Percentiles rank a stretch among this genome's conserved stretches.
Evolutionary conservation across 2,797 vertebrate species (phyloP).

Genomic region (Apogon hyalosoma): DNA sequence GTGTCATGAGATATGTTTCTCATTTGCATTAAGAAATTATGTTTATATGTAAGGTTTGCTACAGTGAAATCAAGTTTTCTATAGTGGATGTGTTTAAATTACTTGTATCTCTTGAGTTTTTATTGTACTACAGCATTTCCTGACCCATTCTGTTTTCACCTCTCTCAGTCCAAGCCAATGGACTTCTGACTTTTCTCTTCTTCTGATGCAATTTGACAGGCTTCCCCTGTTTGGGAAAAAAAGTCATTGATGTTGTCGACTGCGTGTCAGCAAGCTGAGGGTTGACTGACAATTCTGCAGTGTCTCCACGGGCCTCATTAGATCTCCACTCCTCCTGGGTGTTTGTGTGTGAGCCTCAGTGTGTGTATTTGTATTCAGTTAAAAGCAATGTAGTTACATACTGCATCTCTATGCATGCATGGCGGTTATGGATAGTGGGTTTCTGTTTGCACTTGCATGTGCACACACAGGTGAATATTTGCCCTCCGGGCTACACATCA

Average conservation of each 20-base stretch:
- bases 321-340: slow-evolving; percentile 77
- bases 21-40: slow-evolving; percentile 4
- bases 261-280: slow-evolving; percentile 83
- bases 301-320: slow-evolving; percentile 88
- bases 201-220: slow-evolving; percentile 80
- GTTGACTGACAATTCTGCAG: slow-evolving; percentile 84
- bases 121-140: slow-evolving; percentile 29
- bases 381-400: slow-evolving; percentile 67
- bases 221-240: slow-evolving; percentile 71
- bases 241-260: slow-evolving; percentile 85
- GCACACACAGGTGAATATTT: slow-evolving; percentile 68
- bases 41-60: not conserved
- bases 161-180: slow-evolving; percentile 48
- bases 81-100: not conserved
- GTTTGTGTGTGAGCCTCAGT: slow-evolving; percentile 53
- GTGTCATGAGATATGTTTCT: slow-evolving; percentile 13
- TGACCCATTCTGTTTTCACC: slow-evolving; percentile 26
- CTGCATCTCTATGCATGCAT: slow-evolving; percentile 57
- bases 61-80: slow-evolving; percentile 16
- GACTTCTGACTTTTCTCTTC: slow-evolving; percentile 62
- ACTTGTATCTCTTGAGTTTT: slow-evolving; percentile 9
- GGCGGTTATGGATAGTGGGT: slow-evolving; percentile 60
- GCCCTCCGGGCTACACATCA: slow-evolving; percentile 66
- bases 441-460: slow-evolving; percentile 46
- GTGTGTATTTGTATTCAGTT: slow-evolving; percentile 68